These are phyloP conservation scores for Chloroclysta siterata DNA, from an alignment of 2,888 invertebrate species.

Conservation along the genomic window DNA sequence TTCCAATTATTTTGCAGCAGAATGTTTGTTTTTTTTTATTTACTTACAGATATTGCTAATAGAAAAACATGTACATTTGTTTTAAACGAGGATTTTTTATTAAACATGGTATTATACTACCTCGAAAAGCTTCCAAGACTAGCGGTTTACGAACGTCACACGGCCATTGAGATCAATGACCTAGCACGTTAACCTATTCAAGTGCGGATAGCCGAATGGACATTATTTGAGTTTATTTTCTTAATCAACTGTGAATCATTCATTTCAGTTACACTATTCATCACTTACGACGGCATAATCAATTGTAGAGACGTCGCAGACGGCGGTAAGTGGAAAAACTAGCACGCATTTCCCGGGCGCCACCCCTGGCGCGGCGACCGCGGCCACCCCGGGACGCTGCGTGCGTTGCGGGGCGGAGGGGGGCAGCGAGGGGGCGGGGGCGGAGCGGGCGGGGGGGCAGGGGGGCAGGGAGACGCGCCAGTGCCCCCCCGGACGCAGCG, in stretches of 20 bases:
- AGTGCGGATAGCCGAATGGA: neutral
- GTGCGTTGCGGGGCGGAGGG: constrained; percentile 49
- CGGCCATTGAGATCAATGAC: constrained; percentile 27
- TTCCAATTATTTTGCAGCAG: too few species aligned
- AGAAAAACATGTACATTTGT: too few species aligned
- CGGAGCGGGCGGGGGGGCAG: constrained; percentile 42
- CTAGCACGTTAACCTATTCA: constrained; percentile 20
- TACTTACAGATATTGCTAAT: too few species aligned
- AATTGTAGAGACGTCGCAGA: constrained; percentile 68
- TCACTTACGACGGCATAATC: constrained; percentile 47
- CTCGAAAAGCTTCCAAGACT: neutral
- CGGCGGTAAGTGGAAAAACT: constrained; percentile 73
- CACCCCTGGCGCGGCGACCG: constrained; percentile 36
- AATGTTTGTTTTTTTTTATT: too few species aligned
- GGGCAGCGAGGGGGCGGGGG: constrained; percentile 48
- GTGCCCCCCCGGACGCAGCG: constrained; percentile 81
- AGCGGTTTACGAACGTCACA: constrained; percentile 7
- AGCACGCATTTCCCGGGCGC: constrained; percentile 76
- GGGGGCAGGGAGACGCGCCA: constrained; percentile 64
- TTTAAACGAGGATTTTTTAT: too few species aligned
- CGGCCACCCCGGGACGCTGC: constrained; percentile 52
- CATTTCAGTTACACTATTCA: constrained; percentile 6
- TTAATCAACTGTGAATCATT: neutral
- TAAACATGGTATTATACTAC: too few species aligned
- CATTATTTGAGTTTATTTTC: neutral